Evolutionary conservation across 2,797 vertebrate genomes (phyloP), one percentile per base, ranked within the genome.

Genomic region (Gephyroberyx darwinii): DNA sequence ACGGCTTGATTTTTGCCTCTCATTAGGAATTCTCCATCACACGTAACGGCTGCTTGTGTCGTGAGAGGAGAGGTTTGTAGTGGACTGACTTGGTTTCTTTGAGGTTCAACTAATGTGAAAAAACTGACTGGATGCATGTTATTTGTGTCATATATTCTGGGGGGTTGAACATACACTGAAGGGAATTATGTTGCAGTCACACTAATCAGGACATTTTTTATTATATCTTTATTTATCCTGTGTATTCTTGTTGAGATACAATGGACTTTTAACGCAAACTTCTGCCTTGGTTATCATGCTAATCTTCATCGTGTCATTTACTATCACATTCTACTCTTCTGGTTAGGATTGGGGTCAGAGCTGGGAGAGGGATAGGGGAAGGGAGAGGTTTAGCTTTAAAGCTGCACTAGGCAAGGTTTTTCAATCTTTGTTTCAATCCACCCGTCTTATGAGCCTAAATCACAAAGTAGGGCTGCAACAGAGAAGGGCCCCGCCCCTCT

Each of bases 1-100:
- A 83, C 69, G 78, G 87, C 86, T 92, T 86, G 86, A 93, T 93
- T 93, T 91, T 91, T 87, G 82, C 64, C 90, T 90, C 93, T 93
- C 93, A 92, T 94, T 94, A 94, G 89, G 87, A 85, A 84, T 92
- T 88, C 86, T 90, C 64, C 81, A 73, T 90, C 74, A 68, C 75
- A 78, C 77, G 78, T 79, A 87, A 86, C 73, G 59, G 71, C 83
- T 63, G 78, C 71, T 78, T 69, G 60, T 76, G 71, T 55, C 59
- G 69, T 54, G 31, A 58, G 37, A 81, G 75, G 19, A 56, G 52
- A 45, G 65, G 50, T 80, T 81, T 67, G 37, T 67, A 59, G 80
- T 53, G 58, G 66, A 39, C 47, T 78, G 37, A 53, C 17, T 48
- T 33, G 22, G 39, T 81, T 71, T 59, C 67, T 84, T 80, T 75